Base-by-base conservation (phyloP, 2,797 vertebrate species). In the Tamandua tetradactyla region DNA sequence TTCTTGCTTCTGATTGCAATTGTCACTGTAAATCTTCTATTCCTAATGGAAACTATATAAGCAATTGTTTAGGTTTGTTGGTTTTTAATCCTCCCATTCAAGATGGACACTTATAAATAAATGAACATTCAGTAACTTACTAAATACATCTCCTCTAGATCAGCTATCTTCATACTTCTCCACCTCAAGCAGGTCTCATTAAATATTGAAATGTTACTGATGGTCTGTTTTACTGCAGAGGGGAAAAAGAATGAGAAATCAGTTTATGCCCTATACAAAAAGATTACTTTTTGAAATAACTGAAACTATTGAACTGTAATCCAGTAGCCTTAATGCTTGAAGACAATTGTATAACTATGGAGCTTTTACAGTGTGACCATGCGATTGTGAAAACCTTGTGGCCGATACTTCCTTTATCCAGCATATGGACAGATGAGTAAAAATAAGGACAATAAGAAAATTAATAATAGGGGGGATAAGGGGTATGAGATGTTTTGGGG, bases 141-240 rank as follows among this genome's bases (percentile, higher is more conserved):
- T 57, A 91, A 97, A 64, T 98, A 98, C 0, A 72, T 97, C 93
- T 97, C 95, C 66, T 97, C 97, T 32, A 30, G 7, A 23, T 79
- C 95, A 40, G 68, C 75, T 78, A 79, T 94, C 93, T 95, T 97
- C 52, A 75, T 90, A 76, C 82, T 98, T 83, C 92, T 98, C 98
- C 98, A 98, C 69, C 88, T 97, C 94, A 98, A 64, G 91, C 98
- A 98, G 1, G 98, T 98, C 89, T 98, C 98, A 95, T 98, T 98
- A 95, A 98, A 98, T 93, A 98, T 1, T 15, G 98, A 97, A 91
- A 98, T 94, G 83, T 98, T 97, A 94, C 96, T 93, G 75, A 98
- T 81, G 94, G 62, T 97, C 92, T 98, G 97, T 84, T 98, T 97
- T 62, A 95, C 98, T 98, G 97, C 47, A 95, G 52, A 82, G 55